These are phyloP conservation scores for Scartelaos histophorus DNA, from an alignment of 2,113 vertebrate species.

Conservation along the genomic window DNA sequence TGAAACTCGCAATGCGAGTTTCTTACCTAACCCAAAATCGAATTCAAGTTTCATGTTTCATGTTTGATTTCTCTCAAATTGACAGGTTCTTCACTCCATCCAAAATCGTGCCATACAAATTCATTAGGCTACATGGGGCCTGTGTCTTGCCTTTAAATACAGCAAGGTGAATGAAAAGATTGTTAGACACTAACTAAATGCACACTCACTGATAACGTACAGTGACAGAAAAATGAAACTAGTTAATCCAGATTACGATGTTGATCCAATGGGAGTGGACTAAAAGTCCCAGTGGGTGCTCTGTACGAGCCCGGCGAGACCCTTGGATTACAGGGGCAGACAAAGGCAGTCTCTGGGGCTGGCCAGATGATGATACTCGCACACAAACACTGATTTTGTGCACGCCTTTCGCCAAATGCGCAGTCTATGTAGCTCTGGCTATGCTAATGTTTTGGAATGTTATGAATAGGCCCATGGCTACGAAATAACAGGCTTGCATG, in stretches of 20 bases:
- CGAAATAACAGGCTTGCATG: constrained; percentile 12
- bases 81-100: not conserved
- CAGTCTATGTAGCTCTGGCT: constrained; percentile 10
- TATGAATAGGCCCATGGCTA: not conserved
- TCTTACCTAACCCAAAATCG: not conserved
- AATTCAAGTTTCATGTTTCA: not conserved
- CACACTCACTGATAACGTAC: constrained; percentile 11
- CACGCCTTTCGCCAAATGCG: constrained; percentile 17
- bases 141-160: not conserved
- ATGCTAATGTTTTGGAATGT: constrained; percentile 17
- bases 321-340: constrained; percentile 29
- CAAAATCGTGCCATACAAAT: not conserved
- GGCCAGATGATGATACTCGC: constrained; percentile 21
- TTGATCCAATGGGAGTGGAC: constrained; percentile 14
- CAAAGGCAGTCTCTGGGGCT: constrained; percentile 33
- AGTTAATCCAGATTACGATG: constrained; percentile 17
- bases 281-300: constrained; percentile 1
- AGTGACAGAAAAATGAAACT: constrained; percentile 23
- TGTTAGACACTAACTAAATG: constrained; percentile 12
- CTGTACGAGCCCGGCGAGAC: constrained; percentile 8
- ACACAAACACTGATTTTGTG: constrained; percentile 18
- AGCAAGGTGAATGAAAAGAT: not conserved
- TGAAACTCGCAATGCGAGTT: not conserved
- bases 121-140: not conserved
- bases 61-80: not conserved